These are phyloP conservation scores for Takifugu rubripes DNA, from an alignment of 2,797 vertebrate species.

Conservation along the genomic window DNA sequence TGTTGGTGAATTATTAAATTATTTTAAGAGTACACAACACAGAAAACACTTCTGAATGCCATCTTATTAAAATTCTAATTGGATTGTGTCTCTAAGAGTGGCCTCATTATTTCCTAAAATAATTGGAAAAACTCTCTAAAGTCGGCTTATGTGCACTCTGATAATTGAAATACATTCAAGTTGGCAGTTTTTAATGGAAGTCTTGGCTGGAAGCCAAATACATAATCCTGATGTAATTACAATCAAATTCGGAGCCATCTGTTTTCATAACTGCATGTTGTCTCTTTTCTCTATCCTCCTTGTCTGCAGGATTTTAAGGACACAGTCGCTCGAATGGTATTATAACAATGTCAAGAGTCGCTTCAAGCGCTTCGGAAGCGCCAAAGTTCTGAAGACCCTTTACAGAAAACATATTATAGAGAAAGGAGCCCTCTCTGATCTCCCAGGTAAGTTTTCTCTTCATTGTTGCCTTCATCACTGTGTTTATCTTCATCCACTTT, in stretches of 20 bases:
- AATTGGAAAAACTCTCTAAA: not conserved
- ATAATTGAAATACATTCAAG: slow-evolving; percentile 14
- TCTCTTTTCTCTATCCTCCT: slow-evolving; percentile 4
- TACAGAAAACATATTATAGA: slow-evolving; percentile 91
- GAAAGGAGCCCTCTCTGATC: slow-evolving; percentile 80
- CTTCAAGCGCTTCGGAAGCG: slow-evolving; percentile 96
- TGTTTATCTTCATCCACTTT: not conserved
- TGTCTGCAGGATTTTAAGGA: slow-evolving; percentile 81
- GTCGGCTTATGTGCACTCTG: slow-evolving; percentile 5
- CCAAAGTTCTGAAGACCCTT: slow-evolving; percentile 94
- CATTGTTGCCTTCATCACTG: not conserved
- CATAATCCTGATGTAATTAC: slow-evolving; percentile 39
- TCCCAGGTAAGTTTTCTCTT: slow-evolving; percentile 76
- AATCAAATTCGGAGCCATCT: slow-evolving; percentile 39
- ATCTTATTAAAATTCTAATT: not conserved
- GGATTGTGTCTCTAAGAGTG: not conserved
- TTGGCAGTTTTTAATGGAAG: slow-evolving; percentile 27
- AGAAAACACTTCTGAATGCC: not conserved
- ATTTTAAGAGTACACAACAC: slow-evolving; percentile 7
- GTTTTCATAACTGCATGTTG: slow-evolving; percentile 1
- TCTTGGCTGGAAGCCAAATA: slow-evolving; percentile 27
- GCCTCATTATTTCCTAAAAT: slow-evolving; percentile 2
- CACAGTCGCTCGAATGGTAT: slow-evolving; percentile 95
- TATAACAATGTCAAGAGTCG: slow-evolving; percentile 96
- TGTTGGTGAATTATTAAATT: slow-evolving; percentile 10